These are phyloP conservation scores for Standfussiana lucernea DNA, from an alignment of 2,888 invertebrate genomes.

Conservation along the genomic window DNA sequence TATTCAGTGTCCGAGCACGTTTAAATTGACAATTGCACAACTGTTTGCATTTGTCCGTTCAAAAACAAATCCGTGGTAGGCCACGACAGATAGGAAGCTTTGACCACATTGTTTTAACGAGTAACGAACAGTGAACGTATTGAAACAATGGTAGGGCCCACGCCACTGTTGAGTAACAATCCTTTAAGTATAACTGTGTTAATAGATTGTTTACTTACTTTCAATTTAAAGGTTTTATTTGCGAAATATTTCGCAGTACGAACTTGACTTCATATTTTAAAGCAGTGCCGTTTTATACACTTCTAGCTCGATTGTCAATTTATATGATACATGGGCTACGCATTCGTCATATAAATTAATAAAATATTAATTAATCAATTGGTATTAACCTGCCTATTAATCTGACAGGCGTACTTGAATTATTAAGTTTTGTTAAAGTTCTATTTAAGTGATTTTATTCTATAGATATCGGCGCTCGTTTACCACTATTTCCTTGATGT, in stretches of 20 bases:
- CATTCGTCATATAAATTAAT: conserved; percentile 40
- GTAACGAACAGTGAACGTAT: conserved; percentile 55
- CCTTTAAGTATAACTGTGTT: conserved; percentile 44
- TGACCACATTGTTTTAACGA: conserved; percentile 78
- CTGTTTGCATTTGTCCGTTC: conserved; percentile 54
- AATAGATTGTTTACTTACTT: conserved; percentile 57
- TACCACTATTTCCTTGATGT: background rate
- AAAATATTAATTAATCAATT: conserved; percentile 54
- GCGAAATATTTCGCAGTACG: conserved; percentile 9
- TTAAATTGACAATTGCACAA: conserved; percentile 73
- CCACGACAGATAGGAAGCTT: conserved; percentile 77
- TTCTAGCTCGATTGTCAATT: conserved; percentile 29
- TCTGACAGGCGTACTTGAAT: background rate
- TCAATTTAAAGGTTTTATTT: conserved; percentile 47
- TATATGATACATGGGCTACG: conserved; percentile 36
- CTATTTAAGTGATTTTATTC: background rate
- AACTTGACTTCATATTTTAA: conserved; percentile 27
- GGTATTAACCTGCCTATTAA: background rate
- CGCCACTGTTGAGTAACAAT: conserved; percentile 57
- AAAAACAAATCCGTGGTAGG: conserved; percentile 76
- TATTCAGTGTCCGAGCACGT: conserved; percentile 40
- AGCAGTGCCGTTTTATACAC: background rate
- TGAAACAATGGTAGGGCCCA: conserved; percentile 61
- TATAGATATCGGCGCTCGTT: background rate
- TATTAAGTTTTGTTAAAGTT: background rate